A percentile compares a stretch with the other conserved stretches of the same genome.
phyloP scores from a whole-genome alignment of 2,113 vertebrate genomes.

The Phalacrocorax brasilianus region DNA sequence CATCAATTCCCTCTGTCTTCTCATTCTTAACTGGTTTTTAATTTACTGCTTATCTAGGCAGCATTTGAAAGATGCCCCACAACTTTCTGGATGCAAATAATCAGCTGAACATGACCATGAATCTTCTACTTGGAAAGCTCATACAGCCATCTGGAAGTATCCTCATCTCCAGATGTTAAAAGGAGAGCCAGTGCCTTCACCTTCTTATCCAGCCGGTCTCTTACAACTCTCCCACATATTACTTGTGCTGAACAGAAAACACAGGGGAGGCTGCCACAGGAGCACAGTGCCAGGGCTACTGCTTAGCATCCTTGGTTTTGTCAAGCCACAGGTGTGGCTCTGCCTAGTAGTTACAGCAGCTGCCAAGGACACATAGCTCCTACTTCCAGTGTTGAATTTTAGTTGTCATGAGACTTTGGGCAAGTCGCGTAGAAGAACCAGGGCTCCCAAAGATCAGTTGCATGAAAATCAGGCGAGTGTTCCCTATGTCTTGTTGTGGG shows the following conservation, averaged over 20 bases:
- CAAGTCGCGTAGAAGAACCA: neutral
- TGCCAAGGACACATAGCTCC: neutral
- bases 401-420: neutral
- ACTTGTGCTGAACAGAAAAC: neutral
- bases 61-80: neutral
- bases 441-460: neutral
- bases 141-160: neutral
- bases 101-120: neutral
- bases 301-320: neutral
- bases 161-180: neutral
- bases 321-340: neutral
- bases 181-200: neutral
- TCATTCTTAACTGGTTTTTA: neutral
- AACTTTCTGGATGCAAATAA: neutral
- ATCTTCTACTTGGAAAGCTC: neutral
- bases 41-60: conserved; percentile 35
- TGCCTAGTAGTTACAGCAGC: neutral
- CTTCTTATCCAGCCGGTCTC: neutral
- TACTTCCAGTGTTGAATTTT: neutral
- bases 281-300: neutral
- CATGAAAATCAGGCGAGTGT: neutral
- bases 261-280: neutral
- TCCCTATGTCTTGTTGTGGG: neutral
- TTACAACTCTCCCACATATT: neutral
- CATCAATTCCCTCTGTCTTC: neutral